Base-by-base conservation (phyloP, 2,797 vertebrate species). In the Arrhamphus sclerolepis region DNA sequence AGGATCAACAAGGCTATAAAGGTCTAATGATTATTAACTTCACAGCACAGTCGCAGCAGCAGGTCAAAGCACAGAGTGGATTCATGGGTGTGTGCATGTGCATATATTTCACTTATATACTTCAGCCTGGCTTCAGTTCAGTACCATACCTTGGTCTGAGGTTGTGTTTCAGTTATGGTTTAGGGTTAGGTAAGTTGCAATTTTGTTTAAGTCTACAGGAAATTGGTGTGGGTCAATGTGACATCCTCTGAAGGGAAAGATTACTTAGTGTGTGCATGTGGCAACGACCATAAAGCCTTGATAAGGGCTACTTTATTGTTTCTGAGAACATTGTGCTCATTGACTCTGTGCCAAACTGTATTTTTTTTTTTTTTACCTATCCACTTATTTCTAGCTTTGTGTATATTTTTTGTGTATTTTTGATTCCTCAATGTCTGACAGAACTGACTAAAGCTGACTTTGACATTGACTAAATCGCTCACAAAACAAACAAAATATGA, bases 281-380 rank as follows among this genome's bases (percentile, higher is more conserved):
- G 43, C 43, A 42, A 41, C 0, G 19, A 53, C 66, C 40, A 78
- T 87, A 80, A 84, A 86, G 42, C 58, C 39, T 19, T 40, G 77
- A 81, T 87, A 83, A 86, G 75, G 66, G 42, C 2, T 10, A 20
- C 53, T 86, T 85, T 80, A 85, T 72, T 71, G 73, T 69, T 75
- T 66, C 53, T 71, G 22, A 69, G 72, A 71, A 80, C 58, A 58
- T 1, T 4, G 7, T 11, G 47, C 70, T 80, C 34, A 75, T 20
- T 62, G 56, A 40, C 53, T 46, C n/a, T 43, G 19, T 3, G 38
- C 2, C 17, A 59, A 46, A 26, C 44, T 34, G 13, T 26, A 3
- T 10, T 38, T 4, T 38, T 38, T 38, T 38, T 38, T 16, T 38
- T 34, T 10, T 10, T 16, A 13, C 13, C 14, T 38, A 4, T 38